Conservation (phyloP, 2,797 vertebrate species). For the Glossophaga mutica region DNA sequence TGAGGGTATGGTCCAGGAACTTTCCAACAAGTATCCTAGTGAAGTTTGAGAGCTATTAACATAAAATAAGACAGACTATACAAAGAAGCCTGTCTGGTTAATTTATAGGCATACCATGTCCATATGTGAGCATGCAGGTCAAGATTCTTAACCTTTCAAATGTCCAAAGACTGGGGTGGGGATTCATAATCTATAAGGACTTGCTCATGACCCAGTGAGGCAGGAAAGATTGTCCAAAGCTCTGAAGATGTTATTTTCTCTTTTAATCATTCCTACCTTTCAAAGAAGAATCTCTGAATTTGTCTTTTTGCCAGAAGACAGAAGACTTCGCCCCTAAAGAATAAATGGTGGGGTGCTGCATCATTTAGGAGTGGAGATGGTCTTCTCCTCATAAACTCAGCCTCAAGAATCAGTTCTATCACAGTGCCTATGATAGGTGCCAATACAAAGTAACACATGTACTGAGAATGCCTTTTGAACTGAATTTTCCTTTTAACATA, state of each 20-base stretch:
- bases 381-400: neutral
- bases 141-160: neutral
- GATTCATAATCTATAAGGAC: neutral
- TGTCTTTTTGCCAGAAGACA: neutral
- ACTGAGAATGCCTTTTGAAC: neutral
- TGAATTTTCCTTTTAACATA: conserved; percentile 44
- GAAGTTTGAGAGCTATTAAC: neutral
- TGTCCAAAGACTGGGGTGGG: neutral
- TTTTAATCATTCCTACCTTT: neutral
- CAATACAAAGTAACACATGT: neutral
- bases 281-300: neutral
- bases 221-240: neutral
- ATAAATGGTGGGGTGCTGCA: neutral
- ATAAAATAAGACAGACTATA: neutral
- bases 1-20: neutral
- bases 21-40: neutral
- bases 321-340: neutral
- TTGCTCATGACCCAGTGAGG: neutral
- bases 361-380: neutral
- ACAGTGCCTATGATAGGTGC: neutral
- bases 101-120: neutral
- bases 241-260: neutral
- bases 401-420: neutral
- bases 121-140: neutral
- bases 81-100: neutral